A percentile compares a stretch with the other conserved stretches of the same genome.
Conservation (phyloP, 2,113 vertebrate genomes). For the Peromyscus californicus region DNA sequence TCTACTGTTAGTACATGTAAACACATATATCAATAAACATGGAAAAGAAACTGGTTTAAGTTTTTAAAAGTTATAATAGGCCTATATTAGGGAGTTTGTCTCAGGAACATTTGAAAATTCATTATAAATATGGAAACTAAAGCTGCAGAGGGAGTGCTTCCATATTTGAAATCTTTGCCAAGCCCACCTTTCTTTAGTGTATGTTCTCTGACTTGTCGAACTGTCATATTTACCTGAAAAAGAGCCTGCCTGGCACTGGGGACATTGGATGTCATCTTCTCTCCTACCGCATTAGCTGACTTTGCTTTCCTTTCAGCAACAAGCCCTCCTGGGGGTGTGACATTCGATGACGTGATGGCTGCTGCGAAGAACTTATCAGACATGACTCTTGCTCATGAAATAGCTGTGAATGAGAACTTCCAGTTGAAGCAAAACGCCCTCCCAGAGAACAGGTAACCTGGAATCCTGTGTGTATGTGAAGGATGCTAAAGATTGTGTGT, state of each 20-base stretch:
- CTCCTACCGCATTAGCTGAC: background rate
- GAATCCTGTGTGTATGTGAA: background rate
- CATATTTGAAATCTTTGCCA: background rate
- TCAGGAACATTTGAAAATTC: constrained; percentile 17
- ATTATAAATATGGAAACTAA: background rate
- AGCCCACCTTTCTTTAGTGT: background rate
- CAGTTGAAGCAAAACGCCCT: constrained; percentile 88
- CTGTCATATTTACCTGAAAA: too few relatives aligned
- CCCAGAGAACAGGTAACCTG: constrained; percentile 91
- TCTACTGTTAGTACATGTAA: background rate
- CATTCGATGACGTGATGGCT: constrained; percentile 94
- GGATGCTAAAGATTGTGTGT: background rate
- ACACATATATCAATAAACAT: background rate
- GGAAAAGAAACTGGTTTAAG: background rate
- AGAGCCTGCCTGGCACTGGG: background rate
- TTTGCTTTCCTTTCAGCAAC: constrained; percentile 86
- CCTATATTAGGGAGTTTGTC: background rate
- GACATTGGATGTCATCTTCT: background rate
- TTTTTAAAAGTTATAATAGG: background rate
- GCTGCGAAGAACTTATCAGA: constrained; percentile 92
- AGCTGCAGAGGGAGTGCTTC: background rate
- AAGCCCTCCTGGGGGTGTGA: constrained; percentile 93
- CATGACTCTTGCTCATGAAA: constrained; percentile 95
- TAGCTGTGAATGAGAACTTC: constrained; percentile 93
- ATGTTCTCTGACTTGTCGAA: background rate